Base-by-base conservation (phyloP, 2,888 invertebrate species). In the Ethmia dodecea region DNA sequence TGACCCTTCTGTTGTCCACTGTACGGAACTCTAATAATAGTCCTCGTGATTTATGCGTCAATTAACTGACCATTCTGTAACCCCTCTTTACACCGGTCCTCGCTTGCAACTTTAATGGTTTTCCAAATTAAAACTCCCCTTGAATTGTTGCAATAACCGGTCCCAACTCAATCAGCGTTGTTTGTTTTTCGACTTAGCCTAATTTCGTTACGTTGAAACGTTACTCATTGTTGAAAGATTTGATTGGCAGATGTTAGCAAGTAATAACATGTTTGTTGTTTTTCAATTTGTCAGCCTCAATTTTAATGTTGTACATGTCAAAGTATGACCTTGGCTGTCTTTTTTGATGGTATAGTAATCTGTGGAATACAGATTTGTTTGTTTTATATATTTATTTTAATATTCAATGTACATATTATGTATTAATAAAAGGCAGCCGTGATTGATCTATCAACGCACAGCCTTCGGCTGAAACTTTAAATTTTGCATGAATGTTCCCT, bases 61-160 rank as follows among this genome's bases (percentile, higher is more conserved):
- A 83, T 83, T 83, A 81, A 75, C 69, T 79, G 83, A 81, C 81
- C 81, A 81, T 83, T 81, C 78, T 35, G 25, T 38, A 8, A 22
- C 22, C 22, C 22, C n/a, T 22, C 22, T n/a, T 22, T 22, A 22
- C 22, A n/a, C 22, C n/a, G 9, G 22, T n/a, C n/a, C n/a, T n/a
- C n/a, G n/a, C n/a, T n/a, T 18, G 30, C 37, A 35, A 43, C 27
- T 45, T 49, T 52, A 70, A 76, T 76, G 70, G 67, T 61, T 73
- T 78, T 69, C 60, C 65, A 56, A 75, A 75, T 76, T 71, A 72
- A 34, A 67, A 61, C 61, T 62, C 65, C 71, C 73, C 70, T 6
- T 57, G 52, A 56, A 59, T 61, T 38, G 46, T 52, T 45, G 49
- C 25, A 15, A 53, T 42, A 52, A 76, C 78, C 66, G 67, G 78